These are phyloP conservation scores for Heliocidaris erythrogramma DNA, from an alignment of 35 echinoderm and acorn worm species.

Conservation along the genomic window DNA sequence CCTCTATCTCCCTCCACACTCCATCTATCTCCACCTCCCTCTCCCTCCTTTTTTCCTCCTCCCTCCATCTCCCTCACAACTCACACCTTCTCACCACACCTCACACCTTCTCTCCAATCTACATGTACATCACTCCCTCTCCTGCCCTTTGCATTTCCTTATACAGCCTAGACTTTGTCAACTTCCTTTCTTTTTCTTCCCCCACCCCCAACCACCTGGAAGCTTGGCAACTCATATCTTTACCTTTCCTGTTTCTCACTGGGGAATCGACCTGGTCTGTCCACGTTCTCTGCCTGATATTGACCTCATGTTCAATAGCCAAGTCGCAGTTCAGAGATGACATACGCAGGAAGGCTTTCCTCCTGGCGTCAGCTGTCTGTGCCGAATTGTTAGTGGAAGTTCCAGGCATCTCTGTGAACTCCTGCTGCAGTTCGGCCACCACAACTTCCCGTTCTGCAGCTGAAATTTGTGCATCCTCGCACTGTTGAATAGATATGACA, in stretches of 20 bases:
- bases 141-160: no score
- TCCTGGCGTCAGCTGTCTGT: background rate
- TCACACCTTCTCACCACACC: no score
- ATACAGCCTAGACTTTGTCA: no score
- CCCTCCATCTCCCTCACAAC: no score
- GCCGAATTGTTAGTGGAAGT: background rate
- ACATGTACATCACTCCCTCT: no score
- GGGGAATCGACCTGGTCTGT: background rate
- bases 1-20: no score
- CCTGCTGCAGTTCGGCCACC: background rate
- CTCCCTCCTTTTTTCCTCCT: no score
- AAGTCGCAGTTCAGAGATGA: background rate
- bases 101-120: no score
- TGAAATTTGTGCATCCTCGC: background rate
- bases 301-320: background rate
- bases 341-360: background rate
- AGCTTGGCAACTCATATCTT: background rate
- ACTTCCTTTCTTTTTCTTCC: no score
- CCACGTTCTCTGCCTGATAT: background rate
- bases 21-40: no score
- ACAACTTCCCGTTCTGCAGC: background rate
- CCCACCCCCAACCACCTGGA: no score
- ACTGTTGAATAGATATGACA: background rate
- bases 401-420: background rate
- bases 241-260: background rate